Conservation (phyloP, 2,888 invertebrate genomes). For the Eupithecia subfuscata region DNA sequence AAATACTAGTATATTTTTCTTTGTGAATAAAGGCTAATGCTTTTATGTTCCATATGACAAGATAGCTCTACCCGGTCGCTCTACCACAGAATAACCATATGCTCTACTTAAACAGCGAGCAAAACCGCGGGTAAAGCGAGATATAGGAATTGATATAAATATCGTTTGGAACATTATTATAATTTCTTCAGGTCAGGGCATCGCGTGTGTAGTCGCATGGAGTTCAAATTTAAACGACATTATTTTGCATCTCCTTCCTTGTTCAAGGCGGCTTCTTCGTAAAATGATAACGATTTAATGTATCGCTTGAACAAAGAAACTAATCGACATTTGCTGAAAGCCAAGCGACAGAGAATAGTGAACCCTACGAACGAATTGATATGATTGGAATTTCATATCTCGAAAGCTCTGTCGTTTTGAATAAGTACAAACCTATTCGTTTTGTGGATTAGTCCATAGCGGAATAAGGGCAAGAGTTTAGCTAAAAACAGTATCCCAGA, state of each 20-base stretch:
- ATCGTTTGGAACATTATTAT: slow-evolving; percentile 28
- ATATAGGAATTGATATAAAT: slow-evolving; percentile 23
- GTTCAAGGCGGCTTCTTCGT: neutral
- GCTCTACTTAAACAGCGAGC: neutral
- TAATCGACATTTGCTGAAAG: neutral
- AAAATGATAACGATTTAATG: neutral
- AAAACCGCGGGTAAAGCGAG: neutral
- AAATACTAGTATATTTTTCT: too few species aligned
- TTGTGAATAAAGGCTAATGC: too few species aligned
- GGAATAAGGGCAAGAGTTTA: neutral
- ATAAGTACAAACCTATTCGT: neutral
- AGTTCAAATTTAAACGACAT: slow-evolving; percentile 24
- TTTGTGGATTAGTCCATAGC: neutral
- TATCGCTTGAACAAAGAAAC: neutral
- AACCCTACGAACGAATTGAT: neutral
- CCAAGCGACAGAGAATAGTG: neutral
- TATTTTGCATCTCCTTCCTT: slow-evolving; percentile 22
- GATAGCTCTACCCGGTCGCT: neutral
- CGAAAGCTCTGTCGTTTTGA: neutral
- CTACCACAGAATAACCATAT: too few species aligned
- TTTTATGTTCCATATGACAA: neutral
- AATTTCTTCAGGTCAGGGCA: slow-evolving; percentile 23
- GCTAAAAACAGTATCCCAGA: too few species aligned
- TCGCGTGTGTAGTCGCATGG: slow-evolving; percentile 35
- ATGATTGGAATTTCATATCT: neutral